Evolutionary conservation across 1,140 invertebrate genomes (phyloP), one percentile per base, ranked within the genome.

Genomic region (Drosophila cardini): DNA sequence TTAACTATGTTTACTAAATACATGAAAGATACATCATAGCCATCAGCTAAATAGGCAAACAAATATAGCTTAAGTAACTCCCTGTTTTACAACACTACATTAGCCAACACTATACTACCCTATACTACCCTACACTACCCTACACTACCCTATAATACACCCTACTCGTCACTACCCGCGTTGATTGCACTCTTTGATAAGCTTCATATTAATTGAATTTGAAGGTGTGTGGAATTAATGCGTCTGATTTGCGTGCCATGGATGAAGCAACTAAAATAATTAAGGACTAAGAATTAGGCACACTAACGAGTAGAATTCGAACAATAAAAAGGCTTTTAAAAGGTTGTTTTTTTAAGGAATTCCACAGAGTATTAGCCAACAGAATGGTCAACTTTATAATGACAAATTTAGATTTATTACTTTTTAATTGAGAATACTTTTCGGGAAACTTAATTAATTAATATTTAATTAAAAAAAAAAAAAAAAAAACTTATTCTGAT

Each of bases 171-270:
- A 45, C 9, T 15, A 34, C 57, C 40, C 50, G 67, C 30, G 2
- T 43, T 57, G 72, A 86, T 85, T 86, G 82, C 83, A 82, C 70
- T 79, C 38, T 18, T 26, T 61, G 83, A 86, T 86, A 86, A 83
- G 72, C 64, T n/a, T 18, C 57, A 70, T 69, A 86, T 83, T 87
- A 86, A 86, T 86, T 79, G 82, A 82, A 87, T 79, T 82, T 82
- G 60, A 52, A 82, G 80, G 80, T 72, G 80, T 72, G 80, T 72
- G 72, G 48, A 9, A 36, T 62, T 70, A 45, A 70, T 55, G 58
- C 38, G 57, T 8, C 2, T 61, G 46, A 52, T 53, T 52, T 61
- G 67, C 48, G 32, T 70, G 67, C 60, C 26, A 8, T 15, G 36
- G 36, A 53, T 34, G 50, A 15, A 16, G 15, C 36, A 48, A 62